Evolutionary conservation across 2,797 vertebrate genomes (phyloP).

Genomic region (Echiichthys vipera): DNA sequence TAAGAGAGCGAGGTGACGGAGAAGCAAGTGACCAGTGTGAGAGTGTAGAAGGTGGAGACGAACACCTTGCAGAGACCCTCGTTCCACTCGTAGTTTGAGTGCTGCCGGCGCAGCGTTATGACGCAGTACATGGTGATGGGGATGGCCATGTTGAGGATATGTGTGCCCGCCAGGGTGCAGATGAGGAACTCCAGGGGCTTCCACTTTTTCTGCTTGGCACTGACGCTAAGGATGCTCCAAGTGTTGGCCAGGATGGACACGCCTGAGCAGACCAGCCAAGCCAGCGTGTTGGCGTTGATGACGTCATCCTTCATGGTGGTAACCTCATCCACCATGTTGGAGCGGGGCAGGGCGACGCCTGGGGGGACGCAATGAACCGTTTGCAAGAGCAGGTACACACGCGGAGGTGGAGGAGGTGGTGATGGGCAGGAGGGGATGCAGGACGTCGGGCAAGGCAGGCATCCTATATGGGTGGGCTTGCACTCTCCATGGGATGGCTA

Average conservation of each 20-base stretch:
- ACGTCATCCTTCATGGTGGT: slow-evolving; percentile 91
- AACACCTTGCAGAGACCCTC: slow-evolving; percentile 97
- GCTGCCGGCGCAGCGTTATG: slow-evolving; percentile 89
- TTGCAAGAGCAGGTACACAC: slow-evolving; percentile 70
- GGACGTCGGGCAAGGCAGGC: slow-evolving; percentile 62
- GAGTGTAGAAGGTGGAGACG: slow-evolving; percentile 95
- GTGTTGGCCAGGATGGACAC: slow-evolving; percentile 93
- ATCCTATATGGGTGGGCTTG: slow-evolving; percentile 78
- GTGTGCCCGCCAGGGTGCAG: slow-evolving; percentile 92
- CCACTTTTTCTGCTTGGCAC: slow-evolving; percentile 97
- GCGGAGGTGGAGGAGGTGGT: slow-evolving; percentile 74
- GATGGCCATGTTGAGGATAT: slow-evolving; percentile 94
- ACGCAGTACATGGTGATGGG: slow-evolving; percentile 94
- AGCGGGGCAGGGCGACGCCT: slow-evolving; percentile 64
- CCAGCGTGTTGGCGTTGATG: slow-evolving; percentile 90
- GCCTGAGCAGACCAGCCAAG: slow-evolving; percentile 93
- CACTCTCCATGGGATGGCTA: slow-evolving; percentile 77
- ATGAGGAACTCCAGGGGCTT: slow-evolving; percentile 95
- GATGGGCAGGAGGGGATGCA: slow-evolving; percentile 79
- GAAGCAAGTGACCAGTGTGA: slow-evolving; percentile 95
- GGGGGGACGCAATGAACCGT: slow-evolving; percentile 61
- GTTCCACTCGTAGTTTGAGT: slow-evolving; percentile 92
- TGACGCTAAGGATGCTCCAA: slow-evolving; percentile 95
- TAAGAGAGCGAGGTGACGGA: slow-evolving; percentile 95
- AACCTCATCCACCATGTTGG: slow-evolving; percentile 90